Base-by-base conservation (phyloP, 2,888 invertebrate genomes). In the Malacosoma neustria region DNA sequence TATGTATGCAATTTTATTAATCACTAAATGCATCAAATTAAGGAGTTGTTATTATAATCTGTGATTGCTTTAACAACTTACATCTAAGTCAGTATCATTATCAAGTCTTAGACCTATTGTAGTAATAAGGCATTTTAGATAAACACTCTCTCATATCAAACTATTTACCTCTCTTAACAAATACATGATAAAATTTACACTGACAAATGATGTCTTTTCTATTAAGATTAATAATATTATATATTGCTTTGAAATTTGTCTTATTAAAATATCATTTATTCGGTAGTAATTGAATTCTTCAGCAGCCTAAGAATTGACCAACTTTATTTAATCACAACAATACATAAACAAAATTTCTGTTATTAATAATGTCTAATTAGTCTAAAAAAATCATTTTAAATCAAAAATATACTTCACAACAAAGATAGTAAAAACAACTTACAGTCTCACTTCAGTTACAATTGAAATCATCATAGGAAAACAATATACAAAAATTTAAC, bases 1-100 rank as follows among this genome's bases (percentile, higher is more conserved):
- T 84, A 84, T 67, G 82, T 84, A 85, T 85, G 84, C 81, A 84
- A 82, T 81, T 84, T 82, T 79, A 81, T 81, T 82, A 73, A 65
- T 80, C 76, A 75, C 84, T 84, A 85, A 84, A 84, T 85, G 85
- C 84, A 85, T 84, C 84, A 82, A 77, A 82, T 81, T 75, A 82
- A 72, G 57, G 57, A 72, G 77, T 79, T 76, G 79, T 61, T 70
- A 71, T 64, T 57, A 69, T 65, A 53, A 58, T 61, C 54, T 60
- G 61, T 61, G 66, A 67, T 63, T 66, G 70, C 73, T 54, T 63
- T 65, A 74, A 74, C 77, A 79, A 76, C 73, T 41, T 46, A 82
- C 62, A 72, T 65, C 74, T 81, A 79, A 69, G 71, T 84, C 81
- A 81, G 80, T 82, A 84, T 84, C 80, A 72, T 71, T 80, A 81